Conservation (phyloP, 1,140 invertebrate genomes). For the Chionoecetes opilio region DNA sequence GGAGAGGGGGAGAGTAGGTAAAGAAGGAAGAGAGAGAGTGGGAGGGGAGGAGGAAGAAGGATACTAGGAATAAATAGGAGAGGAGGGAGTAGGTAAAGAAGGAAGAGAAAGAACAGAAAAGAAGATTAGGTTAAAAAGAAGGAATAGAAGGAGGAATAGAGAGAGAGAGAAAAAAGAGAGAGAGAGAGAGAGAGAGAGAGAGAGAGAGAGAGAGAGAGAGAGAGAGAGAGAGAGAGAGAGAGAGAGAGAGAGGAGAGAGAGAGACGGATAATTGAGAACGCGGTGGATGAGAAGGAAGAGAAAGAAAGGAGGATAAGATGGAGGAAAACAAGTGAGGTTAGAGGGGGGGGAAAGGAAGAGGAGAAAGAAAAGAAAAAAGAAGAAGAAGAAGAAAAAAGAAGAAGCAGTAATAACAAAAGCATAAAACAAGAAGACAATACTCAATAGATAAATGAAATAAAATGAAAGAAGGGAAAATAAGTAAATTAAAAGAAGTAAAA, state of each 20-base stretch:
- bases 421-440: no score
- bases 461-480: no score
- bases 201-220: slow-evolving; percentile 8
- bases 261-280: not conserved
- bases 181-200: not conserved
- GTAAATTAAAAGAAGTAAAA: no score
- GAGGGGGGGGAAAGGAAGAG: not conserved
- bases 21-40: not conserved
- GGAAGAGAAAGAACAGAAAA: not conserved
- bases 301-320: not conserved
- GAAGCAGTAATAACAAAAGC: no score
- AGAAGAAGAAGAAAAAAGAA: no score
- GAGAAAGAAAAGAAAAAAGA: no score
- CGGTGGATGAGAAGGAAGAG: not conserved
- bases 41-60: not conserved
- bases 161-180: not conserved
- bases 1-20: not conserved
- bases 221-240: not conserved
- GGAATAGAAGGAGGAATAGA: not conserved
- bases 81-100: not conserved
- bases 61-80: not conserved
- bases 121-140: not conserved
- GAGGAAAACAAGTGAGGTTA: not conserved
- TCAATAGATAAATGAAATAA: no score
- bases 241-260: not conserved